phyloP scores from a whole-genome alignment of 2,113 vertebrate genomes.

The Microcebus griseorufus region DNA sequence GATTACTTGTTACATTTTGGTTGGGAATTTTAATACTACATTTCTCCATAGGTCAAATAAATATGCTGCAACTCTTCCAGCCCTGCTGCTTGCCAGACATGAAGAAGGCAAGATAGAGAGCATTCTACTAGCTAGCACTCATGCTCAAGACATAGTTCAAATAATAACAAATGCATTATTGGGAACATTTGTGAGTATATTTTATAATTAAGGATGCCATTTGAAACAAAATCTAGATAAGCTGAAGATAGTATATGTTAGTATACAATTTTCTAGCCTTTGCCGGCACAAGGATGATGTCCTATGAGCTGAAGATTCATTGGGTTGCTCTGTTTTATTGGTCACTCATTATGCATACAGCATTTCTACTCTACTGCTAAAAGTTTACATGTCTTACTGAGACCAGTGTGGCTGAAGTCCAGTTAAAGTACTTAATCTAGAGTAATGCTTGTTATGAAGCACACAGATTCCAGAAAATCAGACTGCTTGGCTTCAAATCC shows the following conservation, averaged over 20 bases:
- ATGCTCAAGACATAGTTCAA: conserved; percentile 80
- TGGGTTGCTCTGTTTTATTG: neutral
- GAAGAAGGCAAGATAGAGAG: conserved; percentile 73
- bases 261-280: neutral
- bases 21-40: conserved; percentile 17
- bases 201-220: conserved; percentile 4
- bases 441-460: neutral
- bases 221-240: conserved; percentile 6
- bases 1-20: neutral
- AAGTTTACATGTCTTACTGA: neutral
- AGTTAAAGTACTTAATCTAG: neutral
- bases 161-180: conserved; percentile 83
- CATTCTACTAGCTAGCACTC: conserved; percentile 78
- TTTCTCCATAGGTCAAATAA: conserved; percentile 86
- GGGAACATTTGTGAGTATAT: conserved; percentile 89
- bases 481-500: neutral
- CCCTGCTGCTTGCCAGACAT: conserved; percentile 86
- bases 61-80: conserved; percentile 86
- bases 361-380: neutral
- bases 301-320: neutral
- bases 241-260: neutral
- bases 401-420: neutral
- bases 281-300: neutral
- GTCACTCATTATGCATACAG: neutral
- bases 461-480: neutral